Evolutionary conservation across 2,888 invertebrate species (phyloP).

Genomic region (Drosophila setosimentum): DNA sequence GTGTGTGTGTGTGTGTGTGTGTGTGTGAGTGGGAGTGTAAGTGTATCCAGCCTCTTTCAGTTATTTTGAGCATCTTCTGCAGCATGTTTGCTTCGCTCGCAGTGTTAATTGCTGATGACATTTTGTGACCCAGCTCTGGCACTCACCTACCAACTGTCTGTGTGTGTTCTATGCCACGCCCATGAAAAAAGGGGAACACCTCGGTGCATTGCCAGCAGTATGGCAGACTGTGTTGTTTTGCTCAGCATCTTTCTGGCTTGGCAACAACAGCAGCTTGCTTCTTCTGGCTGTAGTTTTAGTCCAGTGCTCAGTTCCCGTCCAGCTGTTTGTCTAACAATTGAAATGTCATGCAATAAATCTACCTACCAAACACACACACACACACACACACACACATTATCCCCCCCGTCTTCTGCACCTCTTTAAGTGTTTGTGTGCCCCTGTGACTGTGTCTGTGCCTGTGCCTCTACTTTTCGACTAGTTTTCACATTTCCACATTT

Average conservation of each 20-base stretch:
- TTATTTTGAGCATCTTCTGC: conserved; percentile 64
- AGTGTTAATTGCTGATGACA: conserved; percentile 74
- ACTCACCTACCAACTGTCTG: conserved; percentile 16
- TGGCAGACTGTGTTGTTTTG: conserved; percentile 40
- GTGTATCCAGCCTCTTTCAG: conserved; percentile 53
- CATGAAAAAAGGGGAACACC: conserved; percentile 11
- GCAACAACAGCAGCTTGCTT: conserved; percentile 56
- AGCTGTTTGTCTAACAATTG: conserved; percentile 80
- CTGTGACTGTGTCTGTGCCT: conserved; percentile 19
- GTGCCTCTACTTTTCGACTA: conserved; percentile 70
- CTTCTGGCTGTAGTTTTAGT: conserved; percentile 40
- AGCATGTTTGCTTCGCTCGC: conserved; percentile 31
- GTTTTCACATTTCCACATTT: conserved; percentile 78
- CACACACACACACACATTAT: conserved; percentile 21
- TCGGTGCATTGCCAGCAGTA: conserved; percentile 28
- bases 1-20: conserved; percentile 9
- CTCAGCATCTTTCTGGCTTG: conserved; percentile 62
- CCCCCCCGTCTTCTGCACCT: conserved; percentile 3
- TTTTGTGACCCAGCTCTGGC: conserved; percentile 44
- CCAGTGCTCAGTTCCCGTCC: conserved; percentile 64
- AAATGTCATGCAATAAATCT: conserved; percentile 80
- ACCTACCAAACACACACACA: conserved; percentile 53
- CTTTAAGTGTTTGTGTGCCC: conserved; percentile 25
- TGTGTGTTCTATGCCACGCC: conserved; percentile 10
- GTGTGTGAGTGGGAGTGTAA: conserved; percentile 4